A percentile compares a stretch with the other conserved stretches of the same genome.
phyloP scores from a whole-genome alignment of 2,113 vertebrate species.

The Nettapus auritus region DNA sequence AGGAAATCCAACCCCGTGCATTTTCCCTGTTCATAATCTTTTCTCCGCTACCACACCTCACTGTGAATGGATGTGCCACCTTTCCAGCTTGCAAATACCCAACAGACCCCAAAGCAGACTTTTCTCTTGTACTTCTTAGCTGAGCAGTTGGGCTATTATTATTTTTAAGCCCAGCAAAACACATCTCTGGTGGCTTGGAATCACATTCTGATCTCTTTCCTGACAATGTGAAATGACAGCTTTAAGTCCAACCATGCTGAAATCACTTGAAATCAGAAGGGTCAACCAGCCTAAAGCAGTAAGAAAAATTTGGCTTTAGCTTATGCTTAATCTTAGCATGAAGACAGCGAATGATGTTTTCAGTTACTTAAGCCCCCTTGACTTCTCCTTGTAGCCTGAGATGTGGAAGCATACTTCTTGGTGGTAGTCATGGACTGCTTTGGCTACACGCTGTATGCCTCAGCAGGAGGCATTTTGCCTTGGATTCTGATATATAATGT shows the following conservation, averaged over 20 bases:
- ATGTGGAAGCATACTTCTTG: background rate
- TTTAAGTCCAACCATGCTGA: background rate
- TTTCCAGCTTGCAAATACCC: background rate
- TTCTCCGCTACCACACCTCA: background rate
- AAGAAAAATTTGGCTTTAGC: slow-evolving; percentile 12
- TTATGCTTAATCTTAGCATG: slow-evolving; percentile 3
- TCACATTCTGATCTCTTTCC: background rate
- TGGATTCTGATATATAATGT: background rate
- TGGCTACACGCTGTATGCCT: background rate
- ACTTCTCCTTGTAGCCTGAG: slow-evolving; percentile 32
- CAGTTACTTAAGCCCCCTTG: slow-evolving; percentile 37
- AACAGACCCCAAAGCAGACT: background rate
- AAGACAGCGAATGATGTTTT: background rate
- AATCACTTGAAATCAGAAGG: background rate
- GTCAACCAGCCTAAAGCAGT: background rate
- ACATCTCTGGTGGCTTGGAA: background rate
- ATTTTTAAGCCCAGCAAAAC: background rate
- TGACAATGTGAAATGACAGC: background rate
- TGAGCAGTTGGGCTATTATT: background rate
- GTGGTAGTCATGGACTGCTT: background rate
- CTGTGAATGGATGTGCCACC: background rate
- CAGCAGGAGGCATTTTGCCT: slow-evolving; percentile 15
- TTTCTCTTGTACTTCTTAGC: background rate
- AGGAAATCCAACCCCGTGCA: slow-evolving; percentile 11
- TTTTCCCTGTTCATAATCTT: background rate